These are phyloP conservation scores for Thrips palmi DNA, from an alignment of 1,140 invertebrate genomes.

Conservation along the genomic window DNA sequence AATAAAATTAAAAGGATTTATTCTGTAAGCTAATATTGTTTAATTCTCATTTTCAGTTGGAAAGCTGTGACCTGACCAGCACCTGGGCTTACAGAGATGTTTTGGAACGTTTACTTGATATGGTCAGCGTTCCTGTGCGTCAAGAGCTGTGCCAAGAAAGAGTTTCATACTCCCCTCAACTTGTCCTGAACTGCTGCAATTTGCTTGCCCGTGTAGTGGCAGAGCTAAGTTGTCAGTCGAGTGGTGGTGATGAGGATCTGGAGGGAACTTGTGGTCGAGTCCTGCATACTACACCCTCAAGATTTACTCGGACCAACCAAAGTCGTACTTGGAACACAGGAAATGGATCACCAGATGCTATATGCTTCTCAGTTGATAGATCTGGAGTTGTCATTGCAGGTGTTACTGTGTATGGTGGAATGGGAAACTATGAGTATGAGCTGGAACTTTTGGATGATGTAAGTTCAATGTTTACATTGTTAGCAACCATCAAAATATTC, in stretches of 20 bases:
- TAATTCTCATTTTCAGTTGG: slow-evolving; percentile 26
- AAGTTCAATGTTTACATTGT: slow-evolving; percentile 23
- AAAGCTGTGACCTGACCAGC: slow-evolving; percentile 21
- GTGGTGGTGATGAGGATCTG: slow-evolving; percentile 42
- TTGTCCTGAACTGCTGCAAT: slow-evolving; percentile 72
- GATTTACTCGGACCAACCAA: slow-evolving; percentile 77
- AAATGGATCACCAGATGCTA: slow-evolving; percentile 89
- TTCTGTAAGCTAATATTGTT: slow-evolving; percentile 8
- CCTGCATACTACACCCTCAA: slow-evolving; percentile 66
- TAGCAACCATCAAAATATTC: slow-evolving; percentile 13
- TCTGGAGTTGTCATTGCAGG: slow-evolving; percentile 78
- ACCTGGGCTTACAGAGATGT: slow-evolving; percentile 69
- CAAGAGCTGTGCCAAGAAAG: slow-evolving; percentile 38
- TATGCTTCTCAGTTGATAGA: slow-evolving; percentile 84
- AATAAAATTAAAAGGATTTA: neutral
- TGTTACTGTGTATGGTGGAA: slow-evolving; percentile 73
- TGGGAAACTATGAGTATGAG: slow-evolving; percentile 75
- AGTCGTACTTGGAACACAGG: slow-evolving; percentile 91
- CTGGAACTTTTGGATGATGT: slow-evolving; percentile 77
- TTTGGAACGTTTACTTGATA: slow-evolving; percentile 58
- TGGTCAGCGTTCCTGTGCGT: slow-evolving; percentile 61
- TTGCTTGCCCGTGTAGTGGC: slow-evolving; percentile 68
- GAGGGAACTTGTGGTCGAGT: slow-evolving; percentile 41
- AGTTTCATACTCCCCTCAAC: slow-evolving; percentile 31
- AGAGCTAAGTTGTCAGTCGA: slow-evolving; percentile 69